These are phyloP conservation scores for Zygaena filipendulae DNA, from an alignment of 2,888 invertebrate genomes.

Conservation along the genomic window DNA sequence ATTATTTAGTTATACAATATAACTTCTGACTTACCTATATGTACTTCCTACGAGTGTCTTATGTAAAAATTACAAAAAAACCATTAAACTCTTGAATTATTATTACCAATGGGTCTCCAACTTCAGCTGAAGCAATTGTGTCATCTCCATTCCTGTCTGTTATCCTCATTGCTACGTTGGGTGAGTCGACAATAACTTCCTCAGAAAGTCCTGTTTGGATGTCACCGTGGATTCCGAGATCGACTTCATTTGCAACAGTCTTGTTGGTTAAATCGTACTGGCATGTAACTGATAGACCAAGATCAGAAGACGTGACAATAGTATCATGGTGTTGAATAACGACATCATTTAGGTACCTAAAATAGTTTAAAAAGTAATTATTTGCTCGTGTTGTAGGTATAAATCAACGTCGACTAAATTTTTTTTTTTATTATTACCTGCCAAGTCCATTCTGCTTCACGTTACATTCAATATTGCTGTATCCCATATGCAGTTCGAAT, in stretches of 20 bases:
- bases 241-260: constrained; percentile 92
- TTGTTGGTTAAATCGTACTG: constrained; percentile 95
- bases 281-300: constrained; percentile 92
- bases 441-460: constrained; percentile 90
- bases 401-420: too few relatives aligned
- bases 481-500: constrained; percentile 92
- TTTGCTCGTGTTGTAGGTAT: background rate
- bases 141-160: constrained; percentile 87
- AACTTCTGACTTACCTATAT: too few relatives aligned
- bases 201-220: constrained; percentile 87
- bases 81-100: too few relatives aligned
- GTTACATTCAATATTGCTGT: constrained; percentile 92
- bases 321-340: constrained; percentile 96
- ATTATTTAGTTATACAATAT: constrained; percentile 2
- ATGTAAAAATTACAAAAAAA: too few relatives aligned
- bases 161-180: constrained; percentile 94
- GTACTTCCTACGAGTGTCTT: too few relatives aligned
- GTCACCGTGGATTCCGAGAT: constrained; percentile 89
- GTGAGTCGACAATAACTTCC: constrained; percentile 93
- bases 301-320: constrained; percentile 93
- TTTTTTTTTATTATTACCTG: too few relatives aligned
- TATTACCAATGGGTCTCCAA: constrained; percentile 84
- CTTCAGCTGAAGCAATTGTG: constrained; percentile 88
- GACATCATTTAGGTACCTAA: constrained; percentile 86
- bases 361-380: constrained; percentile 17